These are phyloP conservation scores for Nycticorax nycticorax DNA, from an alignment of 2,113 vertebrate genomes.

Conservation along the genomic window DNA sequence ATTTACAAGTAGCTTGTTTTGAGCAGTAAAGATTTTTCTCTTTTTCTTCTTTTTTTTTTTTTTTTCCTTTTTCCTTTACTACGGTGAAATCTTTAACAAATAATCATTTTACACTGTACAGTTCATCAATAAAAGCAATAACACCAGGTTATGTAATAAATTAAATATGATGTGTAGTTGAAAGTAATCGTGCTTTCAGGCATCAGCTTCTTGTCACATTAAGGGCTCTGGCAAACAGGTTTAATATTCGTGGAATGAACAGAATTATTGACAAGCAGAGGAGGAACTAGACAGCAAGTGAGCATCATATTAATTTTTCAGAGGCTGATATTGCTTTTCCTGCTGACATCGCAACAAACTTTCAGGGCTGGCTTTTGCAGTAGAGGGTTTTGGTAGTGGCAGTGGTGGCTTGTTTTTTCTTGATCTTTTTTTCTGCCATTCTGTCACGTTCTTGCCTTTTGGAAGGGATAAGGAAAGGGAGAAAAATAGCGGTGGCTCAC, in stretches of 20 bases:
- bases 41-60: background rate
- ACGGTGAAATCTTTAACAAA: conserved; percentile 73
- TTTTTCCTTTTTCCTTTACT: conserved; percentile 25
- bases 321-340: conserved; percentile 36
- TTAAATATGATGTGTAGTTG: conserved; percentile 73
- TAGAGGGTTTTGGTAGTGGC: background rate
- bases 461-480: background rate
- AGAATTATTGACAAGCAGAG: conserved; percentile 60
- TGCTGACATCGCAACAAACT: conserved; percentile 57
- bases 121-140: conserved; percentile 74
- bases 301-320: conserved; percentile 71
- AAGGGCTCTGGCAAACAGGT: conserved; percentile 55
- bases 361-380: background rate
- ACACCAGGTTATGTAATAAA: conserved; percentile 70
- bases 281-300: conserved; percentile 39
- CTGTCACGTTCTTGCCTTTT: background rate
- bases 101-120: conserved; percentile 70
- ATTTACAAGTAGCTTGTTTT: conserved; percentile 18
- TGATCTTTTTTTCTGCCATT: background rate
- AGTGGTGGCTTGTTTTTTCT: background rate
- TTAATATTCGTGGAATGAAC: conserved; percentile 66
- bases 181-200: conserved; percentile 59
- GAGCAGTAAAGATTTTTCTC: conserved; percentile 50
- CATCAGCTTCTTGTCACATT: conserved; percentile 66
- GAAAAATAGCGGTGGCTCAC: background rate